These are phyloP conservation scores for Tautogolabrus adspersus DNA, from an alignment of 2,113 vertebrate species.

Conservation along the genomic window DNA sequence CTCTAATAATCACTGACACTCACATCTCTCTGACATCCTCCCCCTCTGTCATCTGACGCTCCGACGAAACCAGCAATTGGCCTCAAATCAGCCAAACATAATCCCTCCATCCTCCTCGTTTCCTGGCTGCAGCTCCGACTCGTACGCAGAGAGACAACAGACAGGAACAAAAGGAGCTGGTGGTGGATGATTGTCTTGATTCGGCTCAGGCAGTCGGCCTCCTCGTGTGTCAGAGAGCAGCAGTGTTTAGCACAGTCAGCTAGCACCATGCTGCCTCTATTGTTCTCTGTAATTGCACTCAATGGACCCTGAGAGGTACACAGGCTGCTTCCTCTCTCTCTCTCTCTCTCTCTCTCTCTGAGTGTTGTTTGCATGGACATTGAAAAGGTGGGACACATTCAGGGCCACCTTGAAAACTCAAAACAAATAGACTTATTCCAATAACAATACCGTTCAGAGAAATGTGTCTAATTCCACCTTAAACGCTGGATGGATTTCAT, in stretches of 20 bases:
- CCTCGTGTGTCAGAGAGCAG: constrained; percentile 61
- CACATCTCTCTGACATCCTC: constrained; percentile 62
- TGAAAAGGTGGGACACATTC: not conserved
- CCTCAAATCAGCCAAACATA: constrained; percentile 81
- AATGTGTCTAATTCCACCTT: not conserved
- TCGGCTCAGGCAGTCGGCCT: constrained; percentile 52
- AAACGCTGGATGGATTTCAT: not conserved
- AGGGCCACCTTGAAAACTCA: not conserved
- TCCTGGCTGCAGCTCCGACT: constrained; percentile 36
- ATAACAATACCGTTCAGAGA: not conserved
- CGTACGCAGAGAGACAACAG: constrained; percentile 28
- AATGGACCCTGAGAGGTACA: constrained; percentile 71
- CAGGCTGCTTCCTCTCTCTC: constrained; percentile 30
- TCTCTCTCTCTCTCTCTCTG: constrained; percentile 19
- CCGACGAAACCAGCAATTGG: constrained; percentile 79
- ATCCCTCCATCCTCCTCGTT: constrained; percentile 70
- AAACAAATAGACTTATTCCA: not conserved
- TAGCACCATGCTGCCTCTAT: constrained; percentile 69
- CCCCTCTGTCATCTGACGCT: constrained; percentile 60
- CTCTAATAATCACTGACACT: constrained; percentile 80
- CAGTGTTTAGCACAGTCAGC: constrained; percentile 74
- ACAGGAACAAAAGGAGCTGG: constrained; percentile 63
- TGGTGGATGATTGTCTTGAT: constrained; percentile 54
- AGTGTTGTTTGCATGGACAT: not conserved
- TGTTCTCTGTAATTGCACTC: constrained; percentile 81